Evolutionary conservation across 2,797 vertebrate genomes (phyloP), one percentile per base, ranked within the genome.

Genomic region (Cottoperca gobio): DNA sequence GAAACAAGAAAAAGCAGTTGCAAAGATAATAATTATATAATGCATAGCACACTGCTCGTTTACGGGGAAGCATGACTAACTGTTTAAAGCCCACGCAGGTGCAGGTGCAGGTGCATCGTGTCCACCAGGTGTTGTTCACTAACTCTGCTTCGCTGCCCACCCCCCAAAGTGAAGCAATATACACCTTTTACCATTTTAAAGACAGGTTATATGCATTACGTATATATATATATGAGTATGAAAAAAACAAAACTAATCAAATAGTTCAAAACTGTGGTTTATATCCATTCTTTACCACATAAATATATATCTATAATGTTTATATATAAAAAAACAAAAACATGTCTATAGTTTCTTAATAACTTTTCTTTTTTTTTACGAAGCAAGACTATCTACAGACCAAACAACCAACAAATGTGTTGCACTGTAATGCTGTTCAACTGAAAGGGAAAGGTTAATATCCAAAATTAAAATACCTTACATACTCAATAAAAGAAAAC

Each of bases 311-410:
- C 89, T 94, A 93, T 94, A 92, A 93, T 94, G 90, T 94, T 92
- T 93, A 93, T 94, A 93, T 94, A 92, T 91, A 89, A 89, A 90
- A 63, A 93, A 83, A 94, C 66, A 95, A 93, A 67, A 96, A 94
- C 88, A 92, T 95, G 95, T 96, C 95, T 95, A 96, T 96, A 96
- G 88, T 91, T 93, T 90, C 73, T 91, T 88, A 97, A 96, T 95
- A 95, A 93, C 90, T 95, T 90, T 90, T 83, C 79, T 86, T 77
- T 42, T 73, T 81, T 76, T 71, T 74, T 73, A 92, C 84, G 93
- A 97, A 98, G 96, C 96, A 95, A 97, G 96, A 97, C 96, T 96
- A 97, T 96, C 96, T 97, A 98, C 96, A 97, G 96, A 98, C 96
- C 94, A 96, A 97, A 97, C 95, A 88, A 96, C 95, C 95, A 97